Conservation (phyloP, 2,888 invertebrate genomes). For the Psylliodes chrysocephalus region DNA sequence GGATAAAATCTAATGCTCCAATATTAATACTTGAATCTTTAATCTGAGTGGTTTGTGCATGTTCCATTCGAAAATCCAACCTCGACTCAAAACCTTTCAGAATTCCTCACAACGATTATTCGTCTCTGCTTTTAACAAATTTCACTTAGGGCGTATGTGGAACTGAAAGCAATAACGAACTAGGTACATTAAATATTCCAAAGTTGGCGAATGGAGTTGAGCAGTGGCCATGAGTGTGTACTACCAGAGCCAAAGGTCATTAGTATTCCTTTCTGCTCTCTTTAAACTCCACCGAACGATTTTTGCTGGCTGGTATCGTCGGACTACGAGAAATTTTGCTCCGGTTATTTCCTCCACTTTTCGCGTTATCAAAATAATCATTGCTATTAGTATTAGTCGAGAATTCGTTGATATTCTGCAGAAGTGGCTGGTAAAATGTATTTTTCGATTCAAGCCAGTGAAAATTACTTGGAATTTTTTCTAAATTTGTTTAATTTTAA, state of each 20-base stretch:
- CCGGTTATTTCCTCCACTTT: constrained; percentile 32
- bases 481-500: too few relatives aligned
- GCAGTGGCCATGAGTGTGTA: constrained; percentile 29
- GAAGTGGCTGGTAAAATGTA: constrained; percentile 1
- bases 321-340: constrained; percentile 28
- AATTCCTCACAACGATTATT: constrained; percentile 22
- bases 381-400: constrained; percentile 14
- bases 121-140: constrained; percentile 27
- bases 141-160: constrained; percentile 27
- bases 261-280: constrained; percentile 41
- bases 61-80: constrained; percentile 4
- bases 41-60: background rate
- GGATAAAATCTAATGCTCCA: too few relatives aligned
- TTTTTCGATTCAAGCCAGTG: background rate
- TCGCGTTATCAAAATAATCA: constrained; percentile 24
- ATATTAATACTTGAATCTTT: background rate
- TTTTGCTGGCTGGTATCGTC: constrained; percentile 24
- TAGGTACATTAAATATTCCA: constrained; percentile 37
- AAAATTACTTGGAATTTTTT: too few relatives aligned
- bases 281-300: constrained; percentile 39
- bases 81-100: constrained; percentile 20
- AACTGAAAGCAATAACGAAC: constrained; percentile 39
- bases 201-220: constrained; percentile 32
- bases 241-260: constrained; percentile 35
- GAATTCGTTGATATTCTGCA: constrained; percentile 1